Percentiles rank a stretch among this genome's conserved stretches.
Conservation (phyloP, 2,113 vertebrate genomes). For the Spermophilus dauricus region DNA sequence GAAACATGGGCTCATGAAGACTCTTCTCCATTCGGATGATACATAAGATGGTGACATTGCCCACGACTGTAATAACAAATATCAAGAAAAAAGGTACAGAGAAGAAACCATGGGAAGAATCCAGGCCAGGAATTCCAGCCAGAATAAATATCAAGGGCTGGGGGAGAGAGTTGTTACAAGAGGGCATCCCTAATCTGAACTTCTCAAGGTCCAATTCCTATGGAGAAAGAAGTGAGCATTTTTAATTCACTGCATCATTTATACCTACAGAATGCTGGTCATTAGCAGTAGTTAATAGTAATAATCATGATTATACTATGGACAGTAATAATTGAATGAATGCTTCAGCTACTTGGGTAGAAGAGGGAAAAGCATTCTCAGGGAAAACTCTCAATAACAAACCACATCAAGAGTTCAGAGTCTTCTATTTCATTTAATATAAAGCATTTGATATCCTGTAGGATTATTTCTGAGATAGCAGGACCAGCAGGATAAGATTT, state of each 20-base stretch:
- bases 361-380: background rate
- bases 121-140: conserved; percentile 76
- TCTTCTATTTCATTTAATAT: background rate
- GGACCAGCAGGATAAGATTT: background rate
- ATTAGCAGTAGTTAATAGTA: background rate
- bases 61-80: conserved; percentile 62
- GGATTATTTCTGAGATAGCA: background rate
- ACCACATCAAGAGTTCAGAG: background rate
- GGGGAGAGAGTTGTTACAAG: conserved; percentile 72
- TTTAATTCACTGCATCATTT: background rate
- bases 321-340: background rate
- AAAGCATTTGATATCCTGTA: background rate
- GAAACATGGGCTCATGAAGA: conserved; percentile 81
- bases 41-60: conserved; percentile 59
- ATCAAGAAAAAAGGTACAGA: conserved; percentile 74
- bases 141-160: conserved; percentile 63
- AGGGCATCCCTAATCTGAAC: conserved; percentile 22
- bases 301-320: background rate
- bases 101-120: conserved; percentile 69
- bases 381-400: background rate
- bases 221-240: conserved; percentile 6
- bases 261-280: background rate
- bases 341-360: background rate
- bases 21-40: conserved; percentile 63
- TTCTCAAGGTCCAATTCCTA: conserved; percentile 55